These are phyloP conservation scores for Microctonus hyperodae DNA, from an alignment of 2,888 invertebrate species.

Conservation along the genomic window DNA sequence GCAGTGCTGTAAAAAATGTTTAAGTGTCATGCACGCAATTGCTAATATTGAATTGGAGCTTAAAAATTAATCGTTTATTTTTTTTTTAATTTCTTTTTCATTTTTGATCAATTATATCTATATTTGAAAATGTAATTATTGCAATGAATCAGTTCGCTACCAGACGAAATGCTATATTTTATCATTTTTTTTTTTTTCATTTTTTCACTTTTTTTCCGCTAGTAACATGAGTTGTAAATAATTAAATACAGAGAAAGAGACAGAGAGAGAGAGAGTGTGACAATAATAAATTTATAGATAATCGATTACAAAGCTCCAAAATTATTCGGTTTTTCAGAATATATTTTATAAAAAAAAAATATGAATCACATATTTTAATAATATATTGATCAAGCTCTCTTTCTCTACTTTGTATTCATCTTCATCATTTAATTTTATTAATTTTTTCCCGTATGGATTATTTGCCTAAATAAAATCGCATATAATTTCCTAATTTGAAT, in stretches of 20 bases:
- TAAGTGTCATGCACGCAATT: conserved; percentile 26
- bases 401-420: neutral
- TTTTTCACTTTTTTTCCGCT: conserved; percentile 18
- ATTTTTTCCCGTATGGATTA: neutral
- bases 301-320: too few species aligned
- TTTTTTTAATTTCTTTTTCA: neutral
- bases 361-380: too few species aligned
- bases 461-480: neutral
- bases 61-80: conserved; percentile 26
- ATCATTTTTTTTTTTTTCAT: conserved; percentile 26
- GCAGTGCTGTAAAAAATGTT: conserved; percentile 16
- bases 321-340: too few species aligned
- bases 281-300: neutral
- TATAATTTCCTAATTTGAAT: neutral
- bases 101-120: conserved; percentile 30
- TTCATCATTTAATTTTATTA: neutral
- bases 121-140: conserved; percentile 41
- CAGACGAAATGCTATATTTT: conserved; percentile 37
- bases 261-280: neutral
- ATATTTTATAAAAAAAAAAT: too few species aligned
- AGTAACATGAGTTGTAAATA: conserved; percentile 26
- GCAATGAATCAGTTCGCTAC: conserved; percentile 43
- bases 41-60: conserved; percentile 27
- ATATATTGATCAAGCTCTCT: too few species aligned
- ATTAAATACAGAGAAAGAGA: conserved; percentile 15